phyloP scores from a whole-genome alignment of 1,140 invertebrate genomes.

The Pseudomyrmex flavicornis region DNA sequence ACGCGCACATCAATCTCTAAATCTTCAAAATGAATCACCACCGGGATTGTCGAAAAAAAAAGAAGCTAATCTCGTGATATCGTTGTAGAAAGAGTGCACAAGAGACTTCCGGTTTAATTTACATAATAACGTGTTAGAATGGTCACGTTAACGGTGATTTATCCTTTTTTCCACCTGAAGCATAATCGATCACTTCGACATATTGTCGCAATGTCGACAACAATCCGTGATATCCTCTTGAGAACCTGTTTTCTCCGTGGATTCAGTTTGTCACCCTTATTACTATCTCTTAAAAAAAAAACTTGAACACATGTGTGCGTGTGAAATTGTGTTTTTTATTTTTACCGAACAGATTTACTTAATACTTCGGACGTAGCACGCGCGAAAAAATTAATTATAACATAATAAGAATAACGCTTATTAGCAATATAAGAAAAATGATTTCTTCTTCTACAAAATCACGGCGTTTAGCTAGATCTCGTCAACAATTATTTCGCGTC shows the following conservation, averaged over 20 bases:
- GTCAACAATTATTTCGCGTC: constrained; percentile 49
- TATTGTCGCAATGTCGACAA: constrained; percentile 61
- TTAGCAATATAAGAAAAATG: no score
- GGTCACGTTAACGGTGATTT: background rate
- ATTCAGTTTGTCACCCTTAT: constrained; percentile 30
- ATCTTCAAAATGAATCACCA: background rate
- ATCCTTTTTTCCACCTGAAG: constrained; percentile 19
- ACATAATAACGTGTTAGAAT: constrained; percentile 65
- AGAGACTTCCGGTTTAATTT: constrained; percentile 69
- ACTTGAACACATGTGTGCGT: no score
- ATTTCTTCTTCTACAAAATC: background rate
- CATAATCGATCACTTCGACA: constrained; percentile 67
- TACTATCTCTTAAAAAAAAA: background rate
- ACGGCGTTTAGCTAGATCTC: constrained; percentile 21
- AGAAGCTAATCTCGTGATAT: constrained; percentile 32
- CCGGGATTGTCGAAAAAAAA: constrained; percentile 19
- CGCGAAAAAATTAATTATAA: no score
- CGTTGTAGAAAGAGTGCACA: constrained; percentile 14
- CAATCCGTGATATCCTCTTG: constrained; percentile 26
- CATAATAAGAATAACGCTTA: no score
- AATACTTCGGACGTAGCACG: no score
- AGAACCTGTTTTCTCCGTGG: constrained; percentile 56
- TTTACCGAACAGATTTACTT: no score
- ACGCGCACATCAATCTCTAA: background rate
- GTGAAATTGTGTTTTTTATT: no score